phyloP scores from a whole-genome alignment of 2,888 invertebrate species.

The Chromoteleia sp. region DNA sequence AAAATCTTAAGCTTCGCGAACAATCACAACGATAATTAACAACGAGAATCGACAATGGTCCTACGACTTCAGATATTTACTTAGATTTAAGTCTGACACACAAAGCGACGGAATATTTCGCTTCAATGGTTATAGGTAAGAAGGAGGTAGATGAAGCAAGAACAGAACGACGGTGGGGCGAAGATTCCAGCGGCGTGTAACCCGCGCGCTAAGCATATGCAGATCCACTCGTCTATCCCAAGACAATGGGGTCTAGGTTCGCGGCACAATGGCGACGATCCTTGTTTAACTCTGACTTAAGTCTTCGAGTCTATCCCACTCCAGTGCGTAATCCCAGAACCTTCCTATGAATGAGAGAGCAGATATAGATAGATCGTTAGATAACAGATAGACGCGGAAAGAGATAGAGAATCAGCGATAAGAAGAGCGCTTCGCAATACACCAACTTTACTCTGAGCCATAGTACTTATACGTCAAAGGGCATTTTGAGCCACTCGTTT shows the following conservation, averaged over 20 bases:
- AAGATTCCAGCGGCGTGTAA: conserved; percentile 79
- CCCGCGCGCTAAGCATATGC: conserved; percentile 84
- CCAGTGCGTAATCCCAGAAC: conserved; percentile 83
- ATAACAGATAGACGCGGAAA: conserved; percentile 63
- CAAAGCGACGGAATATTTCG: conserved; percentile 61
- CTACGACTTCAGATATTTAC: conserved; percentile 52
- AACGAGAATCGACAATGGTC: conserved; percentile 48
- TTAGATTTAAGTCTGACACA: conserved; percentile 60
- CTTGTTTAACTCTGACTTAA: conserved; percentile 85
- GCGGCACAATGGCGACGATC: conserved; percentile 84
- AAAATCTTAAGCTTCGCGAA: conserved; percentile 7
- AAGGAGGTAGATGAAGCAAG: conserved; percentile 72
- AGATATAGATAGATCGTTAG: conserved; percentile 71
- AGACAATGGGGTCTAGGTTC: conserved; percentile 82
- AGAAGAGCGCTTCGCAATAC: conserved; percentile 68
- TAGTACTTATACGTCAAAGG: conserved; percentile 75
- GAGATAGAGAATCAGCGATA: conserved; percentile 69
- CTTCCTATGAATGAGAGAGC: conserved; percentile 76
- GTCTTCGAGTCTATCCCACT: conserved; percentile 83
- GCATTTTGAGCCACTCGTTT: conserved; percentile 73
- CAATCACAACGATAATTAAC: conserved; percentile 49
- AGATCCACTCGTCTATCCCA: conserved; percentile 84
- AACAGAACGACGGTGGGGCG: conserved; percentile 74
- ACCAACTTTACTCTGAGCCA: conserved; percentile 68
- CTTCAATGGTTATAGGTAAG: conserved; percentile 68